Percentiles rank a stretch among this genome's conserved stretches.
phyloP scores from a whole-genome alignment of 2,888 invertebrate genomes.

The Pocota personata region DNA sequence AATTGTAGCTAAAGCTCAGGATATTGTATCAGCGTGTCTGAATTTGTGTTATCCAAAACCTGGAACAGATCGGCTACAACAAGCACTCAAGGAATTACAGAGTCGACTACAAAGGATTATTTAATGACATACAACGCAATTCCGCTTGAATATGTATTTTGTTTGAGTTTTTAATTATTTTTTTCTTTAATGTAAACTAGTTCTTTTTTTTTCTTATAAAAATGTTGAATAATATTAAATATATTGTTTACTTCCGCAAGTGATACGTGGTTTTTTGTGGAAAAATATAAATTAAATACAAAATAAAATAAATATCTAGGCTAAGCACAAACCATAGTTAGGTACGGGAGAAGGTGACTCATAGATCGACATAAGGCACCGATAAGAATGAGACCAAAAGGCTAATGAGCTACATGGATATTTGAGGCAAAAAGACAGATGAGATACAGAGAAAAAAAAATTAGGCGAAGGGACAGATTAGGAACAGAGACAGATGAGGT shows the following conservation, averaged over 20 bases:
- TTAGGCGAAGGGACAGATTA: too few relatives aligned
- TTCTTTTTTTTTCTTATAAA: conserved; percentile 35
- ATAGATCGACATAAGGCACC: too few relatives aligned
- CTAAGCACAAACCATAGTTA: too few relatives aligned
- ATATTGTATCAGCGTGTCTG: conserved; percentile 89
- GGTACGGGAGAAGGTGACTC: too few relatives aligned
- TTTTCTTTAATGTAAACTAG: conserved; percentile 47
- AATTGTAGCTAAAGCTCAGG: conserved; percentile 88
- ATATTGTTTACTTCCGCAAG: not conserved
- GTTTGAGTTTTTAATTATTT: conserved; percentile 35
- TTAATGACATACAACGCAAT: not conserved
- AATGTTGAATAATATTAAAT: conserved; percentile 64
- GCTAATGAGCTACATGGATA: too few relatives aligned
- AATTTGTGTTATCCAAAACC: conserved; percentile 90
- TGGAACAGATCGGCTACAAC: conserved; percentile 86
- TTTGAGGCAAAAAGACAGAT: too few relatives aligned
- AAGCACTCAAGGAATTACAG: conserved; percentile 83
- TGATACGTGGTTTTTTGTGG: not conserved
- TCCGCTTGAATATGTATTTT: conserved; percentile 27
- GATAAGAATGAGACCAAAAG: too few relatives aligned
- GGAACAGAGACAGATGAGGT: too few relatives aligned
- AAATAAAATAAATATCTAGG: too few relatives aligned
- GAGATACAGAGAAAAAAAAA: too few relatives aligned
- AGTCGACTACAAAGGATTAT: conserved; percentile 79
- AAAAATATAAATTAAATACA: not conserved